A percentile compares a stretch with the other conserved stretches of the same genome.
Conservation (phyloP, 2,888 invertebrate genomes). For the Drosophila borborema region DNA sequence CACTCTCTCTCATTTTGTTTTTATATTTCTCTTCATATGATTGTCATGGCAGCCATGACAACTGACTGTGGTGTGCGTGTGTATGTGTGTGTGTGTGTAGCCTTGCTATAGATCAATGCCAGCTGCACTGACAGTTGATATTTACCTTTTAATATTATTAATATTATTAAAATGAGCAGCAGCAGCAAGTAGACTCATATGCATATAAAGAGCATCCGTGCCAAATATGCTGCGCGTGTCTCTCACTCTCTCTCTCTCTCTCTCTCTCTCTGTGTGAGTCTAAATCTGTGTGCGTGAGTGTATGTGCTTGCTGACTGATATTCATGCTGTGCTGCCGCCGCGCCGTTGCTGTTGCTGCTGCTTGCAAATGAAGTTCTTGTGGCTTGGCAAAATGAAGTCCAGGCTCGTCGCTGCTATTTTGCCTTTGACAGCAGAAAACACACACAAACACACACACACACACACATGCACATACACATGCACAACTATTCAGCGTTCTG, state of each 20-base stretch:
- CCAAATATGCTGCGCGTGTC: slow-evolving; percentile 39
- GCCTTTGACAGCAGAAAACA: slow-evolving; percentile 59
- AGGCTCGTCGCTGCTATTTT: slow-evolving; percentile 53
- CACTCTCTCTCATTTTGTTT: neutral
- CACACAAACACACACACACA: slow-evolving; percentile 5
- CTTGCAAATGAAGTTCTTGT: slow-evolving; percentile 76
- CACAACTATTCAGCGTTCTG: neutral
- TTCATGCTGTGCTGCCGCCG: slow-evolving; percentile 41
- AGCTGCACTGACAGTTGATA: slow-evolving; percentile 69
- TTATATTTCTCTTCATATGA: slow-evolving; percentile 2
- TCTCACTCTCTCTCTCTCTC: slow-evolving; percentile 5
- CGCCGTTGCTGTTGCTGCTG: slow-evolving; percentile 37
- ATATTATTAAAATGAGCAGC: slow-evolving; percentile 70
- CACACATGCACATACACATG: slow-evolving; percentile 14
- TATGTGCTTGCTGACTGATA: slow-evolving; percentile 43
- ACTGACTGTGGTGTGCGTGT: slow-evolving; percentile 8
- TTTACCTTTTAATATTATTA: slow-evolving; percentile 76
- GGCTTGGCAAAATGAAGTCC: slow-evolving; percentile 71
- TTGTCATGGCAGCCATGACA: slow-evolving; percentile 29
- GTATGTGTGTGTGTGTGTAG: slow-evolving; percentile 18
- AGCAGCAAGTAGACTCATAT: slow-evolving; percentile 31
- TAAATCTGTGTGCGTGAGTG: slow-evolving; percentile 16
- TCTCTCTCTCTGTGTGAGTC: neutral
- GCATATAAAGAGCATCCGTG: slow-evolving; percentile 26
- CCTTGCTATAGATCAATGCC: slow-evolving; percentile 71